Conservation (phyloP, 1,140 invertebrate species). For the Drosophila ironensis region DNA sequence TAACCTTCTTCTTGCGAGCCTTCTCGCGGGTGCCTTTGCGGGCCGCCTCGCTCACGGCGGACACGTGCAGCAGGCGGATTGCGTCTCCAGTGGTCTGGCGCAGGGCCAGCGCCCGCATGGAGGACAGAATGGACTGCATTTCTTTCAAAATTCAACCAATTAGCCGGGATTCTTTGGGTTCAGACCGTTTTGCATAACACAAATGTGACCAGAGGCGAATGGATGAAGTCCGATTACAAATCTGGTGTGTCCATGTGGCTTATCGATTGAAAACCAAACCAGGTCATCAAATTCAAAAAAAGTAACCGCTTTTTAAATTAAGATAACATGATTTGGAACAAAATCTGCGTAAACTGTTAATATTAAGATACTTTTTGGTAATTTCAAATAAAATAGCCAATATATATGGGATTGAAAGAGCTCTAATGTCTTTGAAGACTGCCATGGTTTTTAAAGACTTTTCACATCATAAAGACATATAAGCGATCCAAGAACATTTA, state of each 20-base stretch:
- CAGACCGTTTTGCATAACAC: constrained; percentile 31
- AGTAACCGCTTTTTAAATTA: background rate
- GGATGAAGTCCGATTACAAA: background rate
- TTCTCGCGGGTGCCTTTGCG: constrained; percentile 90
- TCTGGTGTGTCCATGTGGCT: background rate
- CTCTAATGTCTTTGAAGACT: too few species aligned
- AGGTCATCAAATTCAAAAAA: background rate
- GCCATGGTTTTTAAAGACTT: too few species aligned
- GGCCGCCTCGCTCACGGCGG: constrained; percentile 84
- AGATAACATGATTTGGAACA: background rate
- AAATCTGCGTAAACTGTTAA: too few species aligned
- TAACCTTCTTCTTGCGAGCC: constrained; percentile 87
- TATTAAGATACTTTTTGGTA: too few species aligned
- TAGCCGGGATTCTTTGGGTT: background rate
- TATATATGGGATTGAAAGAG: too few species aligned
- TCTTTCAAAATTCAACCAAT: constrained; percentile 37
- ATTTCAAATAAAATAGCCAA: too few species aligned
- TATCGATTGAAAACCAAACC: background rate
- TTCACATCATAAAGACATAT: too few species aligned
- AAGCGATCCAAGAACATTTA: too few species aligned
- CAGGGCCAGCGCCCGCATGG: constrained; percentile 60
- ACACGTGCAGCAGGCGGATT: constrained; percentile 72
- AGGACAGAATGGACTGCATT: constrained; percentile 61
- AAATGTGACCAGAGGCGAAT: background rate
- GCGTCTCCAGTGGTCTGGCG: constrained; percentile 49